Evolutionary conservation across 1,140 invertebrate genomes (phyloP), one percentile per base, ranked within the genome.

Genomic region (Drosophila ambigua): DNA sequence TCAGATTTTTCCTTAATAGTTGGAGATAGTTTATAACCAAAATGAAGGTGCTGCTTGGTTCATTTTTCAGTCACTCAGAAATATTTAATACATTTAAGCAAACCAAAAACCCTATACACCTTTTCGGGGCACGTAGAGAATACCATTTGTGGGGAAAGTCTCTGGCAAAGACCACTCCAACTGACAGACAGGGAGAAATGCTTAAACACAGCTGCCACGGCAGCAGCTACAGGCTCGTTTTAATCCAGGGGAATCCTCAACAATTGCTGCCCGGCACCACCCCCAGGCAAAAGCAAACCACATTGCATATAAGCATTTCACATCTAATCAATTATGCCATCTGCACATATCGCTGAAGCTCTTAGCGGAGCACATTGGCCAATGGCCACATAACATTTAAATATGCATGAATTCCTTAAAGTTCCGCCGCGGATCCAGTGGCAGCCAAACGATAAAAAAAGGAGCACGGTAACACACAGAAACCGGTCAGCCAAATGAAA

Each of bases 311-410:
- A 85, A 84, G 80, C 81, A 84, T 73, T 81, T 84, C 81, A 85
- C 82, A 84, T 84, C 82, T 84, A 84, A 84, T 84, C 82, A 84
- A 84, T 84, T 84, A 84, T 84, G 81, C 82, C 72, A 87, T 85
- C 73, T 87, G 77, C 80, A 83, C 73, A 84, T 84, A 74, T 79
- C 64, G 75, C 61, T 65, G 45, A 39, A 20, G 46, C 67, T 48
- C 63, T 45, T 60, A 57, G 63, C 77, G 44, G 20, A 50, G 51
- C 35, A 69, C 74, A 63, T 68, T 74, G 59, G 72, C 72, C 77
- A 85, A 85, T 69, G 81, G 77, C 82, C 82, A 82, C 82, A 85
- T 85, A 82, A 87, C 69, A 87, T 87, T 85, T 87, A 82, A 85
- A 85, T 87, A 85, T 85, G 74, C 81, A 85, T 82, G 82, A 74